Conservation (phyloP, 2,888 invertebrate species). For the Sthenelais limicola region DNA sequence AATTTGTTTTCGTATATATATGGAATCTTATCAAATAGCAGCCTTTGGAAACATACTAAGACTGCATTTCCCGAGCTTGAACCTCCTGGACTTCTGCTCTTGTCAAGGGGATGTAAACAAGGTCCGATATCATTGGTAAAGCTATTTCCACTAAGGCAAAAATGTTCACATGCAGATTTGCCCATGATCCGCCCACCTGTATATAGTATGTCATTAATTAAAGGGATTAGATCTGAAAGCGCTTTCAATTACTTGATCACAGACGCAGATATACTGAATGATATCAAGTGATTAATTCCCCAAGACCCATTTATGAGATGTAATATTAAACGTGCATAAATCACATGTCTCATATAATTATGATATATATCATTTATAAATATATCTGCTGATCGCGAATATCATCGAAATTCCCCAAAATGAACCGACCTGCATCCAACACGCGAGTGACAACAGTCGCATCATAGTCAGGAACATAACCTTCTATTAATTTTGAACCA, state of each 20-base stretch:
- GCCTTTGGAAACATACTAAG: constrained; percentile 58
- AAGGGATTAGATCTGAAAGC: neutral
- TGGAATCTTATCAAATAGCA: too few species aligned
- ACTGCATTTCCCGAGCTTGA: constrained; percentile 64
- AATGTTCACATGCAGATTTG: constrained; percentile 62
- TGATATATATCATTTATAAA: too few species aligned
- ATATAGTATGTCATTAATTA: neutral
- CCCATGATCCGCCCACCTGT: constrained; percentile 41
- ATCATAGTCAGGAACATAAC: constrained; percentile 63
- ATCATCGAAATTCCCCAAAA: too few species aligned
- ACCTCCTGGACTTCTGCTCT: constrained; percentile 57
- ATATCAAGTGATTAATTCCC: too few species aligned
- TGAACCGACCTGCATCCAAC: constrained; percentile 60
- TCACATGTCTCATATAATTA: too few species aligned
- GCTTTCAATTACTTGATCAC: too few species aligned
- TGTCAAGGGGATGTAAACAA: constrained; percentile 59
- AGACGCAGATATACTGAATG: too few species aligned
- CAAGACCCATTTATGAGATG: too few species aligned
- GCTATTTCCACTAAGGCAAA: constrained; percentile 62
- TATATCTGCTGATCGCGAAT: too few species aligned
- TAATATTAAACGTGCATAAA: too few species aligned
- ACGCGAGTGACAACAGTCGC: constrained; percentile 64
- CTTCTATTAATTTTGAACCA: constrained; percentile 59
- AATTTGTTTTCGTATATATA: too few species aligned
- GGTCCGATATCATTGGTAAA: constrained; percentile 58